phyloP scores from a whole-genome alignment of 2,888 invertebrate genomes.

The Tanypteryx hageni region DNA sequence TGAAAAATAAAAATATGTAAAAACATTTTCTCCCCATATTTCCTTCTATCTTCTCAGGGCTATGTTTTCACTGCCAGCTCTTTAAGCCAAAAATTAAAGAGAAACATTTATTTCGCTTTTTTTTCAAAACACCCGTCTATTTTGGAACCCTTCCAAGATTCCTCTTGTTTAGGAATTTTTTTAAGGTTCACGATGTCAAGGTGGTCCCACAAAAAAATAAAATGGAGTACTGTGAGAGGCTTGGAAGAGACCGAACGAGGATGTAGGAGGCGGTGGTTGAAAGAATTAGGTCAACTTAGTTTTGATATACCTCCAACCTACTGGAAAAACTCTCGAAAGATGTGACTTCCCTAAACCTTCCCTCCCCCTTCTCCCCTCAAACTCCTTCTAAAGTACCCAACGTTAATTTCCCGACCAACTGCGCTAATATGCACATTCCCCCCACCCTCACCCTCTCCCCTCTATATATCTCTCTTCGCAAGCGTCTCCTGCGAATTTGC shows the following conservation, averaged over 20 bases:
- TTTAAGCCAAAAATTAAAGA: not conserved
- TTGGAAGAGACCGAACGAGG: not conserved
- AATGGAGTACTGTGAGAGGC: not conserved
- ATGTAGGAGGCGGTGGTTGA: not conserved
- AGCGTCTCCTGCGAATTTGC: no score
- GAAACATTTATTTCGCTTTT: not conserved
- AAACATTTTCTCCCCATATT: not conserved
- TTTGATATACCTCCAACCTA: not conserved
- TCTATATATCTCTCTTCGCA: no score
- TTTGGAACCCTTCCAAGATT: conserved; percentile 24
- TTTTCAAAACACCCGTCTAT: not conserved
- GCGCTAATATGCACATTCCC: no score
- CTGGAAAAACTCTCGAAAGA: no score
- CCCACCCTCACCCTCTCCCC: no score
- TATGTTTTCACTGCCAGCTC: conserved; percentile 9
- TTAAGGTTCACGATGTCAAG: not conserved
- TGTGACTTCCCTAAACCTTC: no score
- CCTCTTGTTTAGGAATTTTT: not conserved
- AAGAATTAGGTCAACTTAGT: conserved; percentile 2
- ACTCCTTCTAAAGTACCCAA: no score
- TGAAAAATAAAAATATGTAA: conserved; percentile 17
- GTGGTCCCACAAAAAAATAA: not conserved
- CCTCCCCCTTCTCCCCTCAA: no score
- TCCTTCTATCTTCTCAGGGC: not conserved
- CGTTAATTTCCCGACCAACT: no score